Evolutionary conservation across 2,113 vertebrate genomes (phyloP), one percentile per base, ranked within the genome.

Genomic region (Anguilla rostrata): DNA sequence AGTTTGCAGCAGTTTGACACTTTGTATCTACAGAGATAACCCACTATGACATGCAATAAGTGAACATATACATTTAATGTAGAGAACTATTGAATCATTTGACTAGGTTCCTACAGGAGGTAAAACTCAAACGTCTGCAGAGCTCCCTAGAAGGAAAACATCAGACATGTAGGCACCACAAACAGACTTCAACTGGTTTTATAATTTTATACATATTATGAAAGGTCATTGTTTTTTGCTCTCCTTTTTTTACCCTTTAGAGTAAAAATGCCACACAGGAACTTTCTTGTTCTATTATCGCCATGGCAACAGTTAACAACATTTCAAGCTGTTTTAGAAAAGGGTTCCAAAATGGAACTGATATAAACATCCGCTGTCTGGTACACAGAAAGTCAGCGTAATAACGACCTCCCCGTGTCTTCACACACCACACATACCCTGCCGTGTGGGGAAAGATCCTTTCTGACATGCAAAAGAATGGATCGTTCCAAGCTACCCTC

Each of bases 341-440:
- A 15, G 3, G 60, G 60, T 66, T 66, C 60, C 60, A 66, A 26
- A 66, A 66, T 26, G 18, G 22, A 26, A 26, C 60, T 6, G 18
- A 66, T 22, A n/a, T 26, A 75, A 75, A 75, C n/a, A 75, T 75
- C 71, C n/a, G n/a, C 71, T 75, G 71, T 75, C 71, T 75, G 29
- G 71, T 9, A 26, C 26, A n/a, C 29, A 75, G 71, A 12, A 29
- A 12, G 71, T 9, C 71, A 75, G 9, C 11, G 26, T 9, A 75
- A n/a, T 26, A 12, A 75, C 26, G 9, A 75, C 26, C 71, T 6
- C n/a, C 9, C 71, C 7, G n/a, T 75, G n/a, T 22, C 26, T 71
- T 71, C 63, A 71, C 63, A 71, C 63, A 71, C 9, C 20, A 34
- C 22, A 34, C 26, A 34, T n/a, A n/a, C 71, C 71, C 71, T 75